Evolutionary conservation across 2,797 vertebrate genomes (phyloP).

Genomic region (Jordanella pulchra): DNA sequence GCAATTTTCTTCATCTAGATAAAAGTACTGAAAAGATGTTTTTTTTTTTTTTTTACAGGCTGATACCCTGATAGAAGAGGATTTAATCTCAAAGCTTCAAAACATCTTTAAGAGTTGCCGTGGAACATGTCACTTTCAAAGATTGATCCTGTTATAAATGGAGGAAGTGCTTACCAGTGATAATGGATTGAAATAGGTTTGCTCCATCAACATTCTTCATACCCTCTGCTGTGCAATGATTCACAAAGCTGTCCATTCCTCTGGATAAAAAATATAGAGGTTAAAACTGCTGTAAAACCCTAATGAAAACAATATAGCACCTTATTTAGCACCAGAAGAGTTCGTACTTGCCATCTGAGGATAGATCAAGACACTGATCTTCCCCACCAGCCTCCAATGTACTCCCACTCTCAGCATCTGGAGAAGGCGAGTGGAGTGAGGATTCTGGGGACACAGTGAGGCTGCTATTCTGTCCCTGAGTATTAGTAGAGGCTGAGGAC

Average conservation of each 20-base stretch:
- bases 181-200: conserved; percentile 26
- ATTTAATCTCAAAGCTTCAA: background rate
- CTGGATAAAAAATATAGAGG: conserved; percentile 60
- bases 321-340: conserved; percentile 43
- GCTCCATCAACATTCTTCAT: conserved; percentile 18
- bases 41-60: too few species aligned
- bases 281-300: conserved; percentile 42
- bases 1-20: too few species aligned
- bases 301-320: background rate
- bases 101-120: background rate
- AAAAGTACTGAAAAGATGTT: too few species aligned
- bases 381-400: conserved; percentile 70
- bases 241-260: conserved; percentile 42
- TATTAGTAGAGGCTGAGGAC: conserved; percentile 53
- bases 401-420: conserved; percentile 64
- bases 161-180: conserved; percentile 52
- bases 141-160: background rate
- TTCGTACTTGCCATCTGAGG: conserved; percentile 92
- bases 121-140: background rate
- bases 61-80: background rate
- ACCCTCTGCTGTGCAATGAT: conserved; percentile 23
- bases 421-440: conserved; percentile 67
- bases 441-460: conserved; percentile 71
- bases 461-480: conserved; percentile 66
- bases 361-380: conserved; percentile 82